Percentiles rank a stretch among this genome's conserved stretches.
phyloP scores from a whole-genome alignment of 2,797 vertebrate genomes.

The Myiothlypis chrysogaster region DNA sequence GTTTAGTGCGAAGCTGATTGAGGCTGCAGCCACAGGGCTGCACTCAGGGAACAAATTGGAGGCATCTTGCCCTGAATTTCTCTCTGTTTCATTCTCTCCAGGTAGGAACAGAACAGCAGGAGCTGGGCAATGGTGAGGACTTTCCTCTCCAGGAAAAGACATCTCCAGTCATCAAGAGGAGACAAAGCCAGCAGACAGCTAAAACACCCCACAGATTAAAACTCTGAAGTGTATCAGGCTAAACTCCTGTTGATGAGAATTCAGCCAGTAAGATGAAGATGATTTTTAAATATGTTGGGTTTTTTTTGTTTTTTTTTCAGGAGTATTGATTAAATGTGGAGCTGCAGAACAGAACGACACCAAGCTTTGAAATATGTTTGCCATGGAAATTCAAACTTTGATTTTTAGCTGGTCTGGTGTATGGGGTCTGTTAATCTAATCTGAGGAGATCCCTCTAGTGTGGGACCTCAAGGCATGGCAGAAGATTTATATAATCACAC shows the following conservation, averaged over 20 bases:
- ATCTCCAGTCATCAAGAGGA: neutral
- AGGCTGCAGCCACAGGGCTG: constrained; percentile 1
- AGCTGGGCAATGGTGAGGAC: neutral
- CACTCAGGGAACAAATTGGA: neutral
- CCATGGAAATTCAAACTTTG: neutral
- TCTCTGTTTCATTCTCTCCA: neutral
- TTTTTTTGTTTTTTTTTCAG: neutral
- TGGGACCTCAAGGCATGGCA: neutral
- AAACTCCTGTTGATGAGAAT: neutral
- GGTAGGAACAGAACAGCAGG: neutral
- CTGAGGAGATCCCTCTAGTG: neutral
- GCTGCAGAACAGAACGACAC: neutral
- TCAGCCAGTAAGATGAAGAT: neutral
- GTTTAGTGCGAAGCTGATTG: constrained; percentile 41
- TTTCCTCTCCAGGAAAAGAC: neutral
- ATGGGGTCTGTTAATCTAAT: neutral
- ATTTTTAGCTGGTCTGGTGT: neutral
- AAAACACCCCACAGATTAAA: neutral
- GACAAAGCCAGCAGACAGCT: neutral
- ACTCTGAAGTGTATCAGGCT: neutral
- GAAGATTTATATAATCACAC: neutral
- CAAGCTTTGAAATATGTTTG: neutral
- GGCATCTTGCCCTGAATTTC: neutral
- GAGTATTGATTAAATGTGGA: neutral
- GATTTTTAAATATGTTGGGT: neutral